phyloP scores from a whole-genome alignment of 2,888 invertebrate species.

The Druceiella hillmani region DNA sequence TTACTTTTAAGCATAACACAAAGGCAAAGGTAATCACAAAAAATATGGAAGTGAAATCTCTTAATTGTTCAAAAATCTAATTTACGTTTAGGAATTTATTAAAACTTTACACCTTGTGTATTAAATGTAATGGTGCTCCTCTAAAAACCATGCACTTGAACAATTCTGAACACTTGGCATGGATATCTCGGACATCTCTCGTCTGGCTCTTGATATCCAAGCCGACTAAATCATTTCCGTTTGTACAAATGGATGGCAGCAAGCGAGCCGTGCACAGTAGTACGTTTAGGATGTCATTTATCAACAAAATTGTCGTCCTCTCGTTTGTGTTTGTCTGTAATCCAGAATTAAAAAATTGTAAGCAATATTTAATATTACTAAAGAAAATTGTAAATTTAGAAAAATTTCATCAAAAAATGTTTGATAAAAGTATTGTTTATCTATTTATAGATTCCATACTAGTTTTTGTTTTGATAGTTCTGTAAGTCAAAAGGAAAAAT shows the following conservation, averaged over 20 bases:
- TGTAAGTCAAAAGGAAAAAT: no score
- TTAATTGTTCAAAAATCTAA: no score
- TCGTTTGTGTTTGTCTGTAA: constrained; percentile 59
- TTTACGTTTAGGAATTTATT: no score
- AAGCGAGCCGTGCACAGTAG: constrained; percentile 70
- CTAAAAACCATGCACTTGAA: constrained; percentile 68
- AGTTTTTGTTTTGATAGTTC: no score
- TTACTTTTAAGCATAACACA: no score
- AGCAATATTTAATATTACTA: not conserved
- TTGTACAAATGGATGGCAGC: constrained; percentile 61
- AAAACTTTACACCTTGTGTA: constrained; percentile 60
- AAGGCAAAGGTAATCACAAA: no score
- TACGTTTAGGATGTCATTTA: constrained; percentile 72
- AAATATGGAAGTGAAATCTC: constrained; percentile 8
- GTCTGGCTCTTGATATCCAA: constrained; percentile 52
- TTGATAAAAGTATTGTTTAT: no score
- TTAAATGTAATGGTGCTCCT: constrained; percentile 67
- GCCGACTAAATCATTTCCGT: constrained; percentile 59
- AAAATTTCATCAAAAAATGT: constrained; percentile 5
- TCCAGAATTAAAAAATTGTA: constrained; percentile 8
- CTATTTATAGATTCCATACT: no score
- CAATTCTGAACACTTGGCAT: constrained; percentile 76
- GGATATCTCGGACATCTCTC: constrained; percentile 72
- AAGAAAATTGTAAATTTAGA: not conserved
- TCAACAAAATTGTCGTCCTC: constrained; percentile 48